These are phyloP conservation scores for Eledona agricola DNA, from an alignment of 2,888 invertebrate genomes.

Conservation along the genomic window DNA sequence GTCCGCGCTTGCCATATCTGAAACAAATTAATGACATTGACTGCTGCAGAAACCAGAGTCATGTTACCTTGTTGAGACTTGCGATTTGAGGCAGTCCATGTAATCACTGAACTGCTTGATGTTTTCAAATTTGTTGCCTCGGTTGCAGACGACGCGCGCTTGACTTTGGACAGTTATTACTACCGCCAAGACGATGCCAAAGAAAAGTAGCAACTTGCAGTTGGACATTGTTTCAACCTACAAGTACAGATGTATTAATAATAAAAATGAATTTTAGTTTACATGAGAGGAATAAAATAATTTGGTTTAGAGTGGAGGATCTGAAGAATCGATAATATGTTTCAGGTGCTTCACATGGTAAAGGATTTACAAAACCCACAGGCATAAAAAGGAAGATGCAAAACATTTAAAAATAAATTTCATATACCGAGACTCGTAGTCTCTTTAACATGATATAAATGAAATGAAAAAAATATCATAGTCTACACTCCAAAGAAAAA, in stretches of 20 bases:
- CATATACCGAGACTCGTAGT: no score
- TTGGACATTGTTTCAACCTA: constrained; percentile 18
- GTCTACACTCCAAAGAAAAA: no score
- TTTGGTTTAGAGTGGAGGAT: no score
- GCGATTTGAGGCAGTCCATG: constrained; percentile 22
- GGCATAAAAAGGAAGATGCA: no score
- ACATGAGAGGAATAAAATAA: not conserved
- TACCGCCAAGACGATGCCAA: constrained; percentile 8
- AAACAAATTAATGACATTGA: constrained; percentile 4
- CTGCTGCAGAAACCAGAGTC: not conserved
- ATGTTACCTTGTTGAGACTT: constrained; percentile 28
- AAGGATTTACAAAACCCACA: no score
- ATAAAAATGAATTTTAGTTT: no score
- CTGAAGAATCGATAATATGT: no score
- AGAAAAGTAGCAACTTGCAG: constrained; percentile 15
- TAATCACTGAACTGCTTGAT: constrained; percentile 17
- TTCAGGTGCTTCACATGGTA: no score
- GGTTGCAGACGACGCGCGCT: constrained; percentile 10
- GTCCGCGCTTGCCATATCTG: constrained; percentile 29
- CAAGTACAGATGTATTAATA: not conserved
- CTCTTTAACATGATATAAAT: no score
- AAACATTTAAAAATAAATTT: no score
- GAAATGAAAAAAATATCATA: no score
- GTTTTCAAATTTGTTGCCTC: constrained; percentile 19
- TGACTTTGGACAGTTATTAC: constrained; percentile 2